phyloP scores from a whole-genome alignment of 2,888 invertebrate genomes.

The Tetranychus piercei region DNA sequence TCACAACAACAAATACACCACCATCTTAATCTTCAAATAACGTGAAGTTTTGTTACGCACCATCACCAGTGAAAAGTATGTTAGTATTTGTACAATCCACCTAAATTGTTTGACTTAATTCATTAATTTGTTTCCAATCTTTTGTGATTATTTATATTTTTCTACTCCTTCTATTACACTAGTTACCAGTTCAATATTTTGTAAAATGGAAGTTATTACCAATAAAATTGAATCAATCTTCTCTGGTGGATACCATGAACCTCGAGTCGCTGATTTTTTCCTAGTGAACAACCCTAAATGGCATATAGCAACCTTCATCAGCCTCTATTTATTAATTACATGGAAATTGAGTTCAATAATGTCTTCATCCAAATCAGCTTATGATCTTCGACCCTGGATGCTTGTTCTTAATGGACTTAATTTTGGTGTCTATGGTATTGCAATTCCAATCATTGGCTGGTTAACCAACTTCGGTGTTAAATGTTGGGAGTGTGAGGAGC shows the following conservation, averaged over 20 bases:
- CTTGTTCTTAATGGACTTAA: background rate
- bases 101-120: background rate
- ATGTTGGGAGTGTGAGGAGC: background rate
- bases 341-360: background rate
- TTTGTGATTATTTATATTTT: background rate
- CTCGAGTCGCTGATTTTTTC: background rate
- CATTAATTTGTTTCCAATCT: background rate
- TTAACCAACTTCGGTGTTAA: background rate
- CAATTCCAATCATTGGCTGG: background rate
- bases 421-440: conserved; percentile 6
- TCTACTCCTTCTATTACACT: too few relatives aligned
- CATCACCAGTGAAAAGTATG: too few relatives aligned
- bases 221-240: background rate
- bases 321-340: background rate
- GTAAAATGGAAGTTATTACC: conserved; percentile 1
- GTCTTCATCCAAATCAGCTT: background rate
- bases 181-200: background rate
- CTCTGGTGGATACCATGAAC: background rate
- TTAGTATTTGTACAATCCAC: background rate
- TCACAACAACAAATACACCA: background rate
- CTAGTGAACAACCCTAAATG: background rate
- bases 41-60: too few relatives aligned
- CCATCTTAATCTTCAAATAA: background rate
- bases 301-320: background rate
- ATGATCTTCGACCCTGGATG: background rate